Conservation (phyloP, 2,113 vertebrate species). For the Trinectes maculatus region DNA sequence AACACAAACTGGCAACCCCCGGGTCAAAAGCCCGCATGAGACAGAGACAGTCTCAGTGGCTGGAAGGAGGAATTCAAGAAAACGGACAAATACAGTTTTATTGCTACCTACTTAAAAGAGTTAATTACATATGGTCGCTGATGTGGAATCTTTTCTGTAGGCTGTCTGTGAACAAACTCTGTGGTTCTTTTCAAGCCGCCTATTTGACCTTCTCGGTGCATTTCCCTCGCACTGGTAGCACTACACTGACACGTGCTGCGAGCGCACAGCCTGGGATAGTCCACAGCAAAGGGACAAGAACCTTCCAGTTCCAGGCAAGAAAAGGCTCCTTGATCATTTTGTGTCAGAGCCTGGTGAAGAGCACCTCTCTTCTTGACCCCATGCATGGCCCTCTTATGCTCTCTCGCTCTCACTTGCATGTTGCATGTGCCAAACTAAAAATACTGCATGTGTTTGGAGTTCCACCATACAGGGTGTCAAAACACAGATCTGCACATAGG, state of each 20-base stretch:
- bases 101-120: conserved; percentile 80
- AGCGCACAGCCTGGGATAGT: conserved; percentile 20
- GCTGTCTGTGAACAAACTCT: conserved; percentile 77
- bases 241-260: conserved; percentile 61
- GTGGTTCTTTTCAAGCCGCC: conserved; percentile 80
- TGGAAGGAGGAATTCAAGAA: conserved; percentile 71
- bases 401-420: conserved; percentile 27
- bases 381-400: conserved; percentile 48
- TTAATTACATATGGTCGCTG: conserved; percentile 80
- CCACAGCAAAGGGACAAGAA: conserved; percentile 35
- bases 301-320: conserved; percentile 60
- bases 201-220: conserved; percentile 77
- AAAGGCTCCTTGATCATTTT: conserved; percentile 58
- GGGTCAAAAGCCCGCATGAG: conserved; percentile 63
- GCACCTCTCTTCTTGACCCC: conserved; percentile 25
- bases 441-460: conserved; percentile 61
- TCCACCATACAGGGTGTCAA: conserved; percentile 47
- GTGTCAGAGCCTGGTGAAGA: conserved; percentile 47
- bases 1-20: conserved; percentile 65
- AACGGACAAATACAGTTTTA: conserved; percentile 76
- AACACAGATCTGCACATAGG: conserved; percentile 45
- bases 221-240: conserved; percentile 60
- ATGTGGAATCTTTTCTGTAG: conserved; percentile 78
- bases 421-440: conserved; percentile 57
- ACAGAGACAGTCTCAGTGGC: conserved; percentile 58